phyloP scores from a whole-genome alignment of 2,888 invertebrate genomes.

The Drosophila barbarae region DNA sequence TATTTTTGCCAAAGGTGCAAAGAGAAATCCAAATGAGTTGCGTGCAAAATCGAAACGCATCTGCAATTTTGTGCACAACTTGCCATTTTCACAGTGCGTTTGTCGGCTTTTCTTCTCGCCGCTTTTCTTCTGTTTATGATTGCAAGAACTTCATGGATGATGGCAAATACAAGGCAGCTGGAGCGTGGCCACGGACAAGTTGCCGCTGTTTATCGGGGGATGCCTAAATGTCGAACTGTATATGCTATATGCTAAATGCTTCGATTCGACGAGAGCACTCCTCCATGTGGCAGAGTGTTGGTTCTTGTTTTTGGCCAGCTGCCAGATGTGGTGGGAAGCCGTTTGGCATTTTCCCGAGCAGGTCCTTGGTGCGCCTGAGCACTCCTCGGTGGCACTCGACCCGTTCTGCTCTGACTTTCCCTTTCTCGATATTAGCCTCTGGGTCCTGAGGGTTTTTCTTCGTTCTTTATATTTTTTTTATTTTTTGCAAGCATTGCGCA shows the following conservation, averaged over 20 bases:
- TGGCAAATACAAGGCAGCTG: conserved; percentile 35
- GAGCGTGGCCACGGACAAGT: conserved; percentile 37
- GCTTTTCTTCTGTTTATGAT: conserved; percentile 52
- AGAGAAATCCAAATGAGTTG: conserved; percentile 46
- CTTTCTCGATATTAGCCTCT: conserved; percentile 25
- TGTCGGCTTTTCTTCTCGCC: conserved; percentile 5
- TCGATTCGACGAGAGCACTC: conserved; percentile 24
- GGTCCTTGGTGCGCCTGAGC: conserved; percentile 44
- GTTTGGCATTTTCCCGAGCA: conserved; percentile 32
- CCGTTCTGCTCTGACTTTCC: conserved; percentile 31
- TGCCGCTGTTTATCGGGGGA: conserved; percentile 36
- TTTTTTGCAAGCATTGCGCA: conserved; percentile 21
- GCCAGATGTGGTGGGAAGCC: conserved; percentile 30
- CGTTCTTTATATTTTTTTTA: neutral
- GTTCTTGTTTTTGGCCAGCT: conserved; percentile 34
- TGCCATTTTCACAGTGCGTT: conserved; percentile 18
- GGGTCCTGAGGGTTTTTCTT: conserved; percentile 27
- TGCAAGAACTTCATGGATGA: conserved; percentile 35
- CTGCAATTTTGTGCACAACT: conserved; percentile 23
- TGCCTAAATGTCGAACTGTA: conserved; percentile 33
- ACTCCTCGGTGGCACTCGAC: conserved; percentile 22
- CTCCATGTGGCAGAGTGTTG: conserved; percentile 24
- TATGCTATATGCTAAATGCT: conserved; percentile 6
- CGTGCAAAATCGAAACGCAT: conserved; percentile 48
- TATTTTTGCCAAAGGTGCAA: conserved; percentile 56